phyloP scores from a whole-genome alignment of 2,888 invertebrate genomes.

The Abrostola tripartita region DNA sequence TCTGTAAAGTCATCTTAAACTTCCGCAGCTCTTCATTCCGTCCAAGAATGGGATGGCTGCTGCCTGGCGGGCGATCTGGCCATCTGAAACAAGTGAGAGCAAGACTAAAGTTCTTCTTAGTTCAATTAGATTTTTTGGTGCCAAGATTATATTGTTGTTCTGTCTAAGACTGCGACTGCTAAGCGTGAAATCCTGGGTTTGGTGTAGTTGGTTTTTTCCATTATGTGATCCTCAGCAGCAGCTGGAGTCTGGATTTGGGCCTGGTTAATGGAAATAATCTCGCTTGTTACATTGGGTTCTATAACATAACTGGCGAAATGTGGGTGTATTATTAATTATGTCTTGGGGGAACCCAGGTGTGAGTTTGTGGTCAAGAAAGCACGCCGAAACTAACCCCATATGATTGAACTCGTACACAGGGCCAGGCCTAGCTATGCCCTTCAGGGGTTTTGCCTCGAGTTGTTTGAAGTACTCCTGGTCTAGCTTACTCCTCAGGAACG shows the following conservation, averaged over 20 bases:
- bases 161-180: no score
- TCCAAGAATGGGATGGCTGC: conserved; percentile 84
- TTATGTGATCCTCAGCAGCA: no score
- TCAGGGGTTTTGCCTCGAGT: conserved; percentile 87
- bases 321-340: no score
- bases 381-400: conserved; percentile 58
- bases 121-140: no score
- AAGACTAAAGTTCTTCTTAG: neutral
- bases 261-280: no score
- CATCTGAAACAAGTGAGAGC: conserved; percentile 53
- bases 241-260: no score
- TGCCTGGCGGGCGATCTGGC: conserved; percentile 53
- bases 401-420: conserved; percentile 89
- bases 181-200: no score
- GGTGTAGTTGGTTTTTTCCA: no score
- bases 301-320: no score
- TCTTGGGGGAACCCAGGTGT: no score
- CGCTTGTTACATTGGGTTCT: no score
- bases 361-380: neutral
- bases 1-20: conserved; percentile 62
- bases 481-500: conserved; percentile 90
- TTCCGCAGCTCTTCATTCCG: conserved; percentile 78
- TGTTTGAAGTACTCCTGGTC: conserved; percentile 88
- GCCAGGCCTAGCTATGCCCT: conserved; percentile 89
- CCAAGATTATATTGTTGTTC: no score